These are phyloP conservation scores for Wasmannia auropunctata DNA, from an alignment of 1,140 invertebrate species.

Conservation along the genomic window DNA sequence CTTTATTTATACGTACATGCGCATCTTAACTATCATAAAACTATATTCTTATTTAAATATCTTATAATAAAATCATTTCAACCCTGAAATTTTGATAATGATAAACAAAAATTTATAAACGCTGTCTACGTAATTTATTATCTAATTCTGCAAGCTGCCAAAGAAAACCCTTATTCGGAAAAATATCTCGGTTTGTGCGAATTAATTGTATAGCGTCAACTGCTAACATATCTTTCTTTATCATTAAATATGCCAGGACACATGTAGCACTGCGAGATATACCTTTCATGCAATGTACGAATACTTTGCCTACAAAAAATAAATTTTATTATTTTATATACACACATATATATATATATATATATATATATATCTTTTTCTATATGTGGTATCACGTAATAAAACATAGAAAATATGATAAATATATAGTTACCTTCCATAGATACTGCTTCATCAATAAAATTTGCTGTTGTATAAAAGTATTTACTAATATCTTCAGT, in stretches of 20 bases:
- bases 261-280: slow-evolving; percentile 93
- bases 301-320: slow-evolving; percentile 88
- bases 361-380: no score
- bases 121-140: slow-evolving; percentile 87
- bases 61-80: not conserved
- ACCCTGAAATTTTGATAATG: not conserved
- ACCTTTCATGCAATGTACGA: slow-evolving; percentile 93
- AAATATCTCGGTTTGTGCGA: slow-evolving; percentile 89
- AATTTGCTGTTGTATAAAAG: slow-evolving; percentile 91
- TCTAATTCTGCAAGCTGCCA: slow-evolving; percentile 91
- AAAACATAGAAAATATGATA: slow-evolving; percentile 12
- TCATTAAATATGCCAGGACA: slow-evolving; percentile 93
- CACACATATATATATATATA: no score
- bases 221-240: slow-evolving; percentile 91
- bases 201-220: slow-evolving; percentile 90
- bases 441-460: slow-evolving; percentile 91
- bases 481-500: slow-evolving; percentile 91
- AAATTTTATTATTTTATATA: not conserved
- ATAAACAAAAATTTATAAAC: slow-evolving; percentile 74
- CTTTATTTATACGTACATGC: no score
- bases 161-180: slow-evolving; percentile 93
- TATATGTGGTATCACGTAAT: not conserved
- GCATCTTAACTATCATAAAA: no score
- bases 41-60: not conserved
- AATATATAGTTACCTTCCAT: slow-evolving; percentile 87